These are phyloP conservation scores for Arenaria interpres DNA, from an alignment of 2,113 vertebrate species.

Conservation along the genomic window DNA sequence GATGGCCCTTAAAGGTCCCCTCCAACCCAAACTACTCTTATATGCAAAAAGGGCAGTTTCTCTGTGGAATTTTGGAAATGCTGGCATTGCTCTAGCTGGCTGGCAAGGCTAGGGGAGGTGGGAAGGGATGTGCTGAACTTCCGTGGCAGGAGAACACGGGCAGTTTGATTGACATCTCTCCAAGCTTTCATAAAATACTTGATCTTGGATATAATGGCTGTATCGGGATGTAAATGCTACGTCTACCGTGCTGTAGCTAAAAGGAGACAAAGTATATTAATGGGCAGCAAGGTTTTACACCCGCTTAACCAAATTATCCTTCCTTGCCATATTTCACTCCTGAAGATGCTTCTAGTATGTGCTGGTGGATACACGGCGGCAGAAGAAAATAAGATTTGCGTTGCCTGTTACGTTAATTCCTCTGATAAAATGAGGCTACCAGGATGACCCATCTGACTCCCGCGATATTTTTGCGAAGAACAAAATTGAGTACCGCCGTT, in stretches of 20 bases:
- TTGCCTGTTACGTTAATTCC: constrained; percentile 3
- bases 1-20: background rate
- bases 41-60: background rate
- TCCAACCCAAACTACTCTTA: background rate
- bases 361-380: background rate
- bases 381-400: constrained; percentile 8
- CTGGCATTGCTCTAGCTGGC: background rate
- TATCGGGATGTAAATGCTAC: background rate
- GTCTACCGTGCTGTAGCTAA: background rate
- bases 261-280: background rate
- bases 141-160: background rate
- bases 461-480: background rate
- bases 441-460: constrained; percentile 16
- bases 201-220: background rate
- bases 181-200: background rate
- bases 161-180: background rate
- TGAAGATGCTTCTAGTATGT: background rate
- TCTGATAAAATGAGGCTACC: constrained; percentile 21
- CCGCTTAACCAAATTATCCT: background rate
- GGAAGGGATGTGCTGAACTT: background rate
- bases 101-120: background rate
- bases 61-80: background rate
- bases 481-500: constrained; percentile 9
- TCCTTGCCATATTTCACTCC: background rate
- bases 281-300: background rate